phyloP scores from a whole-genome alignment of 2,888 invertebrate genomes.

The Dusona sp. region DNA sequence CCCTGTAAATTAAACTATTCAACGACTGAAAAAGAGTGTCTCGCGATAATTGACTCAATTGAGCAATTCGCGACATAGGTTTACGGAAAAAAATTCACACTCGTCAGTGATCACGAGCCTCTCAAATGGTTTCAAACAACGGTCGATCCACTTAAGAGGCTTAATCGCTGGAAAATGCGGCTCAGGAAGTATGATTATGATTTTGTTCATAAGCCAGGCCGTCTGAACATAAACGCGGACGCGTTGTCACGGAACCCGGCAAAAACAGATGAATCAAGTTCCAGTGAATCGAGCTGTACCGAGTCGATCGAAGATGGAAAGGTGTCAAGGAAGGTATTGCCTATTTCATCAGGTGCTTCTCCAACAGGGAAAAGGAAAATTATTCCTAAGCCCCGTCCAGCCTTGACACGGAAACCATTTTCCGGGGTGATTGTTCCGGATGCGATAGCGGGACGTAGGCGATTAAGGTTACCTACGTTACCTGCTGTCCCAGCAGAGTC shows the following conservation, averaged over 20 bases:
- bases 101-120: slow-evolving; percentile 60
- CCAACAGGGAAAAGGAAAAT: not conserved
- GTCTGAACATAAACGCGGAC: too few species aligned
- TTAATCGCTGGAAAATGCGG: slow-evolving; percentile 45
- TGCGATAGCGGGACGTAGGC: not conserved
- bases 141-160: slow-evolving; percentile 37
- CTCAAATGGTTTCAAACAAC: slow-evolving; percentile 53
- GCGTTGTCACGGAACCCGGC: slow-evolving; percentile 53
- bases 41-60: slow-evolving; percentile 43
- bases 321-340: not conserved
- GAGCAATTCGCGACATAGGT: slow-evolving; percentile 58
- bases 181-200: slow-evolving; percentile 47
- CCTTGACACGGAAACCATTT: not conserved
- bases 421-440: not conserved
- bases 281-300: not conserved
- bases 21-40: slow-evolving; percentile 58
- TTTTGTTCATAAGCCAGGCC: slow-evolving; percentile 54
- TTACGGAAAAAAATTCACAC: slow-evolving; percentile 49
- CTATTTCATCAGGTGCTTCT: not conserved
- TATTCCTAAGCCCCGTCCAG: not conserved
- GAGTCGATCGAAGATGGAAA: not conserved
- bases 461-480: not conserved
- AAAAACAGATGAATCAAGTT: not conserved
- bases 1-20: slow-evolving; percentile 39
- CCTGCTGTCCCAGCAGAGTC: not conserved